Conservation (phyloP, 2,113 vertebrate genomes). For the Uria lomvia region DNA sequence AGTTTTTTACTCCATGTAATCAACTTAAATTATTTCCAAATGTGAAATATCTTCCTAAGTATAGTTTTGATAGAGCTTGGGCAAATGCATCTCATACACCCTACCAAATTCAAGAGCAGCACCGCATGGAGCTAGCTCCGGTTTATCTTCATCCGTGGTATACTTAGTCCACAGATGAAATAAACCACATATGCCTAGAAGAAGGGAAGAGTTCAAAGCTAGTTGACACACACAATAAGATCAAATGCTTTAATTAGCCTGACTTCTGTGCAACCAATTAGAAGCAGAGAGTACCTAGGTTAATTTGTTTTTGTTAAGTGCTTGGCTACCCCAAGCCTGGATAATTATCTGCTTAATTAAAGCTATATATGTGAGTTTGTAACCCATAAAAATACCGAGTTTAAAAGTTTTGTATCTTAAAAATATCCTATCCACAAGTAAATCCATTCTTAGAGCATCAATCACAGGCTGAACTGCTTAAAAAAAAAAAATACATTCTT, state of each 20-base stretch:
- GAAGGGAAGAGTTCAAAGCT: neutral
- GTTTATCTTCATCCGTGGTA: neutral
- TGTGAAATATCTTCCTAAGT: neutral
- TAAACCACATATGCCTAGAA: neutral
- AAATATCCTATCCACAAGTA: neutral
- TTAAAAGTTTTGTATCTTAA: neutral
- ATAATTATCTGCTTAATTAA: neutral
- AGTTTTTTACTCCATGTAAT: neutral
- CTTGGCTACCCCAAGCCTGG: neutral
- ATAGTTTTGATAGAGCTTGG: neutral
- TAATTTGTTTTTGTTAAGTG: neutral
- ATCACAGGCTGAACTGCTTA: neutral
- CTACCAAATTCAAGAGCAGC: neutral
- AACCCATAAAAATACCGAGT: neutral
- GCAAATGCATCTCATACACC: neutral
- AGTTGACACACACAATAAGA: neutral
- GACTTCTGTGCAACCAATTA: neutral
- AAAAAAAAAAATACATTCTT: neutral
- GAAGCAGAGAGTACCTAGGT: neutral
- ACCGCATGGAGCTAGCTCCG: neutral
- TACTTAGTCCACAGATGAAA: neutral
- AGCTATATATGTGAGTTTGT: neutral
- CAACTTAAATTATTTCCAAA: neutral
- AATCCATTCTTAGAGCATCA: neutral
- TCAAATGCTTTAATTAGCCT: neutral